Conservation (phyloP, 2,888 invertebrate genomes). For the Hymenopus coronatus region DNA sequence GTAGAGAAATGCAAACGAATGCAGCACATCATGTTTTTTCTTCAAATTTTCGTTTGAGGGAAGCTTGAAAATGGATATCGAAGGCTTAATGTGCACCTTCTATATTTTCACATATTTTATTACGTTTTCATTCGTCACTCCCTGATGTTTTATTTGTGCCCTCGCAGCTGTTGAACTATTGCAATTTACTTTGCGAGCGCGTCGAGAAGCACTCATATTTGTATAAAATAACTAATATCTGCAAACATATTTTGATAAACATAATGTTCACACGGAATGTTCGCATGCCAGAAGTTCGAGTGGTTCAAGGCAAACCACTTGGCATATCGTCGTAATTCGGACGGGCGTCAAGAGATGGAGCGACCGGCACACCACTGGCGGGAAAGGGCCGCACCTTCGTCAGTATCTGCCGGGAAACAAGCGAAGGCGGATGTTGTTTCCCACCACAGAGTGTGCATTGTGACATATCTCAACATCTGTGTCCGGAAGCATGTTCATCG, state of each 20-base stretch:
- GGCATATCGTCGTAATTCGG: not conserved
- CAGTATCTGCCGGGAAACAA: not conserved
- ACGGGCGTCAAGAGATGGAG: not conserved
- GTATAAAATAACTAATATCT: not conserved
- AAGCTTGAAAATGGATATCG: too few relatives aligned
- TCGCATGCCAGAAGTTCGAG: not conserved
- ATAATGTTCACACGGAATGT: not conserved
- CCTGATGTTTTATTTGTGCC: too few relatives aligned
- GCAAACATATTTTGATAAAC: not conserved
- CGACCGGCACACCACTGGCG: not conserved
- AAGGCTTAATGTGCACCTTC: too few relatives aligned
- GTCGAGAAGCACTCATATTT: too few relatives aligned
- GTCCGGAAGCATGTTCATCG: not conserved
- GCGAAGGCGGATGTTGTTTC: not conserved
- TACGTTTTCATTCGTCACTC: too few relatives aligned
- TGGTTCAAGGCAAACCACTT: not conserved
- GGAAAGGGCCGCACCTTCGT: not conserved
- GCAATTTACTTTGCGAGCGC: too few relatives aligned
- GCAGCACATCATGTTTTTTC: too few relatives aligned
- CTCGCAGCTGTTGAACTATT: too few relatives aligned
- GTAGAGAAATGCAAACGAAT: too few relatives aligned
- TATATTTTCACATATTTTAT: too few relatives aligned
- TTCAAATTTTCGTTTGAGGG: too few relatives aligned
- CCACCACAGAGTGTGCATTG: not conserved
- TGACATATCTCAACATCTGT: not conserved